Base-by-base conservation (phyloP, 2,113 vertebrate species). In the Struthidea cinerea region DNA sequence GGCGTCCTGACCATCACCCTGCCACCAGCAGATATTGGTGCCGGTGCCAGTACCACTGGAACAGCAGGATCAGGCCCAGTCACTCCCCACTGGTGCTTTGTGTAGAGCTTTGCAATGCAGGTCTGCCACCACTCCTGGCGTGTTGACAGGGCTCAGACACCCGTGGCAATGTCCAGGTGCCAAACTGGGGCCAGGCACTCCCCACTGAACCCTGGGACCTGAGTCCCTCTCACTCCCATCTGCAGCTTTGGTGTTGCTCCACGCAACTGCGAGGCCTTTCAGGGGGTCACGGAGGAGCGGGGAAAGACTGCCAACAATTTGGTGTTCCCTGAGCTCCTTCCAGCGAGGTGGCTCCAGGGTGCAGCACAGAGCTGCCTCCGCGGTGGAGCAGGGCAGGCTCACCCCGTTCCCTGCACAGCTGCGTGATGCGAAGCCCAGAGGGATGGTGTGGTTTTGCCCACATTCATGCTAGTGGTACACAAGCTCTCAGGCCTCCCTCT, bases 401-500 rank as follows among this genome's bases (percentile, higher is more conserved):
- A 42, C 26, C 60, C 9, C n/a, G 44, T 7, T 50, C 59, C 28
- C n/a, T 33, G 65, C 88, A 79, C 92, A 96, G 94, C 88, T 96
- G 94, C 3, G 1, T 56, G 73, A 41, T 61, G 68, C 0, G 3
- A 22, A 93, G 92, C 96, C 96, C 42, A 0, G 49, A 65, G 90
- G 90, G 83, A 52, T 53, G n/a, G 28, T 87, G 83, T 96, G 96
- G 94, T 94, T 96, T 96, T 94, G 65, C 83, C 56, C 79, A 83
- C 47, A 64, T 67, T 89, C 87, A 74, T 32, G 3, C 64, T 67
- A 63, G 55, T 53, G 70, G 80, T 59, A 84, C 80, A 42, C 18
- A 32, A 55, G 47, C 14, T 92, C 57, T 63, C 35, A 75, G 85
- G 30, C 37, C 39, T 87, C 73, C 57, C 42, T 71, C 87, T 94